These are phyloP conservation scores for Hippocampus abdominalis DNA, from an alignment of 2,113 vertebrate genomes.

Conservation along the genomic window DNA sequence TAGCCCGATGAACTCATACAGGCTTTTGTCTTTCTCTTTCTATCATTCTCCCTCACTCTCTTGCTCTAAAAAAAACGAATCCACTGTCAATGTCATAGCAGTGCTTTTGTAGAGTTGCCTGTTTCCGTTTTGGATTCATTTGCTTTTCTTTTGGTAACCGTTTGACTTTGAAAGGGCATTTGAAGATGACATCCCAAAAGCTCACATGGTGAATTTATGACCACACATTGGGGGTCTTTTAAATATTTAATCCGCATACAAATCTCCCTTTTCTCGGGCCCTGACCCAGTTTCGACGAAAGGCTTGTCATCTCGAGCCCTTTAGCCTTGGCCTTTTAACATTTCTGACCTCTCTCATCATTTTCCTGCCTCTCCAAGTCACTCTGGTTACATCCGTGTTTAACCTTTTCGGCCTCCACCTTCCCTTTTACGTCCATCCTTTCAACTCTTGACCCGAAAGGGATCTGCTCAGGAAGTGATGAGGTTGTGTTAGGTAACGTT, in stretches of 20 bases:
- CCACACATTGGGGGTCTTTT: not conserved
- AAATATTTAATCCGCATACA: constrained; percentile 27
- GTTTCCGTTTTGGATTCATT: not conserved
- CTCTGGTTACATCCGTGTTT: constrained; percentile 28
- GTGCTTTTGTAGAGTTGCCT: not conserved
- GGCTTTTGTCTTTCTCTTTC: not conserved
- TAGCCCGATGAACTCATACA: not conserved
- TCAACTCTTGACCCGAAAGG: constrained; percentile 26
- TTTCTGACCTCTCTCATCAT: constrained; percentile 28
- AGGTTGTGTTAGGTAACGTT: not conserved
- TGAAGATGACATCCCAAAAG: not conserved
- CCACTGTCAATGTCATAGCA: not conserved
- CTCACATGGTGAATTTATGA: not conserved
- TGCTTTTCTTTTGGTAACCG: not conserved
- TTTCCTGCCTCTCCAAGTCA: constrained; percentile 9
- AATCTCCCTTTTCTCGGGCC: constrained; percentile 4
- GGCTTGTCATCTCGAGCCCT: not conserved
- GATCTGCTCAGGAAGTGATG: constrained; percentile 18
- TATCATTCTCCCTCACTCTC: not conserved
- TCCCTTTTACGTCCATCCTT: constrained; percentile 5
- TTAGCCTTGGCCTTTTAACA: constrained; percentile 15
- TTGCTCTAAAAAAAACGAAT: not conserved
- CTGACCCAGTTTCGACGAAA: constrained; percentile 26
- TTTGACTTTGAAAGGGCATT: not conserved
- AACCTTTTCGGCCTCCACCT: constrained; percentile 28